Percentiles rank a stretch among this genome's conserved stretches.
Conservation (phyloP, 2,797 vertebrate genomes). For the Platalea minor region DNA sequence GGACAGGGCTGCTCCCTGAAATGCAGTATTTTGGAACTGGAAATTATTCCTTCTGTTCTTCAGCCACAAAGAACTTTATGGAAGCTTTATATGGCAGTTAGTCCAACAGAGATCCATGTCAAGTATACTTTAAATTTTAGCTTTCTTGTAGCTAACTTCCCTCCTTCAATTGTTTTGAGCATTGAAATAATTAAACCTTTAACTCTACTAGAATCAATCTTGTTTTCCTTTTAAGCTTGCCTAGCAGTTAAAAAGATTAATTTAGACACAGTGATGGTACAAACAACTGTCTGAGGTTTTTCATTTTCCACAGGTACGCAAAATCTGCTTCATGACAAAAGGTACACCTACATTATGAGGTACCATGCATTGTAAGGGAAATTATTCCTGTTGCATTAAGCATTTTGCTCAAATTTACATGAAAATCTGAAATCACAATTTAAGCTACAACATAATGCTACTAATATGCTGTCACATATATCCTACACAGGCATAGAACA, state of each 20-base stretch:
- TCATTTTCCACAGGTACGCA: not conserved
- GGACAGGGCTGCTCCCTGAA: not conserved
- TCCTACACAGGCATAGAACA: not conserved
- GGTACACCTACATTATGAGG: not conserved
- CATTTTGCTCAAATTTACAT: not conserved
- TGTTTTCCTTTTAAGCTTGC: not conserved
- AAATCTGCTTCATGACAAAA: not conserved
- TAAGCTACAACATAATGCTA: not conserved
- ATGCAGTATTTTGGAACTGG: not conserved
- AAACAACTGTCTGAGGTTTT: not conserved
- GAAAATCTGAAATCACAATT: not conserved
- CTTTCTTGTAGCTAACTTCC: not conserved
- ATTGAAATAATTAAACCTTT: not conserved
- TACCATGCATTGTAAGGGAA: not conserved
- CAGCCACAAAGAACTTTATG: not conserved
- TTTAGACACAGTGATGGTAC: not conserved
- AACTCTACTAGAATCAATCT: not conserved
- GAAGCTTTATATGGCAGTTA: not conserved
- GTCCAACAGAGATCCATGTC: not conserved
- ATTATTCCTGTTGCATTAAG: not conserved
- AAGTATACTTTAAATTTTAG: not conserved
- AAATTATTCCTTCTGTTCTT: not conserved
- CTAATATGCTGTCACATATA: not conserved
- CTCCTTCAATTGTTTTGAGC: not conserved
- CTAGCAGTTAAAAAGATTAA: not conserved